Evolutionary conservation across 2,113 vertebrate genomes (phyloP).

Genomic region (Coryphaenoides rupestris): DNA sequence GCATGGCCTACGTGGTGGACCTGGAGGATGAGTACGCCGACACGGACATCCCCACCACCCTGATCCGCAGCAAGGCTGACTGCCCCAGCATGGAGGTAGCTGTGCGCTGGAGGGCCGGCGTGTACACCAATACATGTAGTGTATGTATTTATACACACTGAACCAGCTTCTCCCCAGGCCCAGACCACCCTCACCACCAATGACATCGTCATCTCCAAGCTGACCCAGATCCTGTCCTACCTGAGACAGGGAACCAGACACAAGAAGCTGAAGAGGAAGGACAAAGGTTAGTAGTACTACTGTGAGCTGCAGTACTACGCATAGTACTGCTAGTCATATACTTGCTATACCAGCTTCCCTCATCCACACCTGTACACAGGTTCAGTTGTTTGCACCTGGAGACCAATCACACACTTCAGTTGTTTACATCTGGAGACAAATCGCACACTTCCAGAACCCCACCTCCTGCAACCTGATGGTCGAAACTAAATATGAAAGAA

Average conservation of each 20-base stretch:
- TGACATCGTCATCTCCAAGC: constrained; percentile 97
- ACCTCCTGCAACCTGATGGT: no score
- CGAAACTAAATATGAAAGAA: no score
- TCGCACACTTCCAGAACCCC: no score
- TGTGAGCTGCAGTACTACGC: background rate
- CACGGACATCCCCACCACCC: constrained; percentile 93
- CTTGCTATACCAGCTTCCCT: no score
- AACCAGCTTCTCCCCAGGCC: constrained; percentile 78
- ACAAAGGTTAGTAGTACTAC: constrained; percentile 80
- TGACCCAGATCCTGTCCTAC: constrained; percentile 97
- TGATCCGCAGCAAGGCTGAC: constrained; percentile 98
- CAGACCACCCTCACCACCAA: constrained; percentile 98
- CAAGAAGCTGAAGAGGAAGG: constrained; percentile 98
- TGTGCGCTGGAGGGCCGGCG: no score
- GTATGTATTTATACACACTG: no score
- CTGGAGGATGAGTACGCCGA: constrained; percentile 96
- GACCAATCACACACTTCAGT: no score
- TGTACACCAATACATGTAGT: no score
- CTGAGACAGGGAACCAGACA: constrained; percentile 94
- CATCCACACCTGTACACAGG: no score
- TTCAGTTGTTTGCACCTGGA: no score
- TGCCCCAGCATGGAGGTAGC: constrained; percentile 99
- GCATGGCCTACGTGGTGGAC: constrained; percentile 98
- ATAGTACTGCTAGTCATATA: background rate
- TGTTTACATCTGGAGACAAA: no score